Evolutionary conservation across 1,140 invertebrate species (phyloP).

Genomic region (Calosoma granatense): DNA sequence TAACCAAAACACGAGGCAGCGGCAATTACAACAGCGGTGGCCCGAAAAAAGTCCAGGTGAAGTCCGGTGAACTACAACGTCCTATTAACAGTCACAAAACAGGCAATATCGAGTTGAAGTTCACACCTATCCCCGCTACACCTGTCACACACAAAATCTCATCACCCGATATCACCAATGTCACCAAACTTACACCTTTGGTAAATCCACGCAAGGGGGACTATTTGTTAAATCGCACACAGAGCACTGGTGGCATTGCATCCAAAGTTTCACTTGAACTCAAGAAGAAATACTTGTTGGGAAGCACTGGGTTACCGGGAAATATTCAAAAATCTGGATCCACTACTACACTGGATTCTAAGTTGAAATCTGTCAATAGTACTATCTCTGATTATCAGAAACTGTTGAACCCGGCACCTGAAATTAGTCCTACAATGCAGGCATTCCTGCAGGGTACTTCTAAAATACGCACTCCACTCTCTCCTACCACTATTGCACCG

Average conservation of each 20-base stretch:
- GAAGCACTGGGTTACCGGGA: slow-evolving; percentile 47
- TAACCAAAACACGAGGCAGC: slow-evolving; percentile 39
- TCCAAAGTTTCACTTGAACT: slow-evolving; percentile 75
- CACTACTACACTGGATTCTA: slow-evolving; percentile 70
- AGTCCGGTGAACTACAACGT: slow-evolving; percentile 24
- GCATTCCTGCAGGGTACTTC: slow-evolving; percentile 48
- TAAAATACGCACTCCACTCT: slow-evolving; percentile 22
- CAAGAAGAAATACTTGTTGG: slow-evolving; percentile 72
- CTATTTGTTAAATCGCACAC: slow-evolving; percentile 66
- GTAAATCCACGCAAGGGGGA: slow-evolving; percentile 52
- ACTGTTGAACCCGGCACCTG: slow-evolving; percentile 65
- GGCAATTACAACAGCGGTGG: slow-evolving; percentile 23
- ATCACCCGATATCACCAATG: slow-evolving; percentile 27
- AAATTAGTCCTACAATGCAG: slow-evolving; percentile 65
- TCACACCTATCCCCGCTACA: slow-evolving; percentile 39
- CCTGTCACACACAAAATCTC: slow-evolving; percentile 25
- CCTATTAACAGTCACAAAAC: slow-evolving; percentile 21
- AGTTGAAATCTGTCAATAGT: slow-evolving; percentile 69
- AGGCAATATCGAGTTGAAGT: slow-evolving; percentile 37
- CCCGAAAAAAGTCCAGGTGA: slow-evolving; percentile 52
- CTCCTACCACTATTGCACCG: slow-evolving; percentile 25
- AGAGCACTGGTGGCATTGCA: slow-evolving; percentile 75
- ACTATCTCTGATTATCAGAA: slow-evolving; percentile 85
- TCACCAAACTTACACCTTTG: slow-evolving; percentile 28
- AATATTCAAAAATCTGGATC: slow-evolving; percentile 74